Percentiles rank a stretch among this genome's conserved stretches.
phyloP scores from a whole-genome alignment of 2,888 invertebrate genomes.

The Caenorhabditis afra region DNA sequence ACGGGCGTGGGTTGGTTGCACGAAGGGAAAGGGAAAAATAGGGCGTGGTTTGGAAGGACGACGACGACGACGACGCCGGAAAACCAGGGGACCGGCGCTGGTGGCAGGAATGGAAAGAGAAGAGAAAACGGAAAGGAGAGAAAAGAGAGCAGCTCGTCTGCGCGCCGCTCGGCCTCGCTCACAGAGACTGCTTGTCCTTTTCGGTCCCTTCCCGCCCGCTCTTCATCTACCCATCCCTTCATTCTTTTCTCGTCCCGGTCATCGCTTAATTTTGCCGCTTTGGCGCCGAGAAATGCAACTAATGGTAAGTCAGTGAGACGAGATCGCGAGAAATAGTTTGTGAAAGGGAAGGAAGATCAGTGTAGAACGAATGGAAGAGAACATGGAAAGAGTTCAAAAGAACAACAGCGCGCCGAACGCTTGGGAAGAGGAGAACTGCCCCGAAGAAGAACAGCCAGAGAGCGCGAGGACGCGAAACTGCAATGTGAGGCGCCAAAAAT shows the following conservation, averaged over 20 bases:
- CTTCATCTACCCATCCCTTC: not conserved
- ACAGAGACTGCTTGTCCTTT: not conserved
- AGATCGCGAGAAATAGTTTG: conserved; percentile 2
- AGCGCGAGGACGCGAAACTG: not conserved
- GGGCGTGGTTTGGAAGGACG: conserved; percentile 2
- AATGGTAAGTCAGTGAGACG: not conserved
- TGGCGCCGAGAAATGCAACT: conserved; percentile 3
- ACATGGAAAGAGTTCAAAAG: not conserved
- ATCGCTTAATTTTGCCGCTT: not conserved
- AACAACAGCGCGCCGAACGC: not conserved
- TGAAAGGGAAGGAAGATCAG: not conserved
- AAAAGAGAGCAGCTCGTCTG: not conserved
- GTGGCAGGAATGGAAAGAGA: no score
- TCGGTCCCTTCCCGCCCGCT: not conserved
- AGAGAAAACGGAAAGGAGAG: not conserved
- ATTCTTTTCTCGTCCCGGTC: not conserved
- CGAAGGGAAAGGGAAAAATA: not conserved
- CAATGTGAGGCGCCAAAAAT: not conserved
- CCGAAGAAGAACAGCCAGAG: not conserved
- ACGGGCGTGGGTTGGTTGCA: not conserved
- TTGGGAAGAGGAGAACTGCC: not conserved
- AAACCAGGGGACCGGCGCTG: not conserved
- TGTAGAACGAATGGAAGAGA: not conserved
- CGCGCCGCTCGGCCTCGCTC: not conserved
- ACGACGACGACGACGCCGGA: conserved; percentile 1